Evolutionary conservation across 2,113 vertebrate genomes (phyloP).

Genomic region (Hyperopisus bebe): DNA sequence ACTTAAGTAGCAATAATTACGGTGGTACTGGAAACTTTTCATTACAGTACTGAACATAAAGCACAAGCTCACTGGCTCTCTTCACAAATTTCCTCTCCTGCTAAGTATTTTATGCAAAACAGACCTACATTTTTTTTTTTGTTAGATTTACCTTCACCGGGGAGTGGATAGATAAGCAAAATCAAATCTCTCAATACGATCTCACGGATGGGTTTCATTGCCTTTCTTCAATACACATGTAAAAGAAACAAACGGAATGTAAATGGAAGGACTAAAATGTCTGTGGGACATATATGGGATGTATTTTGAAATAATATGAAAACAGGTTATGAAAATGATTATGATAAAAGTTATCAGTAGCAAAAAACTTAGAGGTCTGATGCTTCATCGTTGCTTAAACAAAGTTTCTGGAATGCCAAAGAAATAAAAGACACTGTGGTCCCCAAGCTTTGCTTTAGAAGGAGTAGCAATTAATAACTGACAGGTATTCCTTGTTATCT

Average conservation of each 20-base stretch:
- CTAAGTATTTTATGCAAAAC: not conserved
- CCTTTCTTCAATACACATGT: not conserved
- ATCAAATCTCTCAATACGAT: not conserved
- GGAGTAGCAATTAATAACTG: constrained; percentile 67
- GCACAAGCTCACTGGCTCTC: not conserved
- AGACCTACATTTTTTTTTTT: not conserved
- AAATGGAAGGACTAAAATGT: not conserved
- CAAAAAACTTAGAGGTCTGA: not conserved
- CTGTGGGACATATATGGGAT: not conserved
- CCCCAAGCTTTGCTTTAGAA: constrained; percentile 40
- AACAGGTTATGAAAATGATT: not conserved
- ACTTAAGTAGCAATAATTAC: not conserved
- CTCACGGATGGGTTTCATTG: not conserved
- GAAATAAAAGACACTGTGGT: not conserved
- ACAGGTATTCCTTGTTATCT: constrained; percentile 55
- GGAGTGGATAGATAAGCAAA: not conserved
- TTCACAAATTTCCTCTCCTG: not conserved
- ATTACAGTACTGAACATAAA: not conserved
- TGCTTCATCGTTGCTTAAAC: not conserved
- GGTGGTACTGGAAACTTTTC: not conserved
- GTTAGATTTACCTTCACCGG: not conserved
- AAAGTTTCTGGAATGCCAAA: not conserved
- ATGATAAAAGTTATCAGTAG: not conserved
- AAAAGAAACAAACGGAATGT: not conserved
- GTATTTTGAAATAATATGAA: not conserved